Evolutionary conservation across 2,888 invertebrate genomes (phyloP).

Genomic region (Chrysolina haemoptera): DNA sequence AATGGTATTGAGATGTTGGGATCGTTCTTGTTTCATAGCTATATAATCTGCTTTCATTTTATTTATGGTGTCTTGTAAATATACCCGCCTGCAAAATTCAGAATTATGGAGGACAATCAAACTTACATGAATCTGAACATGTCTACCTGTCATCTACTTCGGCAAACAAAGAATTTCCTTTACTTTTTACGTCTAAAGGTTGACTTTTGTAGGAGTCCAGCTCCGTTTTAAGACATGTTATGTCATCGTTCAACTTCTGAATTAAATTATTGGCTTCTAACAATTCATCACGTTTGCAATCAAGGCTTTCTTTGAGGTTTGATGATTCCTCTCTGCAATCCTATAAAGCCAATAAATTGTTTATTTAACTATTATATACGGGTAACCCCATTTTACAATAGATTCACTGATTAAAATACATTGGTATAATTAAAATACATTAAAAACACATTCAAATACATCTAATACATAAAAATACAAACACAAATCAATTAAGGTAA

Average conservation of each 20-base stretch:
- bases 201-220: slow-evolving; percentile 58
- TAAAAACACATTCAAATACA: too few relatives aligned
- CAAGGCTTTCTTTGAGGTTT: slow-evolving; percentile 52
- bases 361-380: too few relatives aligned
- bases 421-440: too few relatives aligned
- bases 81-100: slow-evolving; percentile 55
- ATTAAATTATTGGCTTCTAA: slow-evolving; percentile 54
- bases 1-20: slow-evolving; percentile 50
- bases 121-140: slow-evolving; percentile 15
- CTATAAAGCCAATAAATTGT: slow-evolving; percentile 45
- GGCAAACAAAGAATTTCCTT: slow-evolving; percentile 66
- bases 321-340: slow-evolving; percentile 50
- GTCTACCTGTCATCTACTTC: slow-evolving; percentile 65
- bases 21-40: slow-evolving; percentile 57
- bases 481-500: too few relatives aligned
- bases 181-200: slow-evolving; percentile 58
- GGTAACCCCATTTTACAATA: too few relatives aligned
- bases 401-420: too few relatives aligned
- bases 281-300: slow-evolving; percentile 57
- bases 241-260: slow-evolving; percentile 61
- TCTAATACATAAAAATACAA: too few relatives aligned
- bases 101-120: slow-evolving; percentile 1
- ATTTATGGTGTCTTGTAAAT: slow-evolving; percentile 60
- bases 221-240: slow-evolving; percentile 56
- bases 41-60: slow-evolving; percentile 59